phyloP scores from a whole-genome alignment of 2,797 vertebrate genomes.

The Myotis myotis region DNA sequence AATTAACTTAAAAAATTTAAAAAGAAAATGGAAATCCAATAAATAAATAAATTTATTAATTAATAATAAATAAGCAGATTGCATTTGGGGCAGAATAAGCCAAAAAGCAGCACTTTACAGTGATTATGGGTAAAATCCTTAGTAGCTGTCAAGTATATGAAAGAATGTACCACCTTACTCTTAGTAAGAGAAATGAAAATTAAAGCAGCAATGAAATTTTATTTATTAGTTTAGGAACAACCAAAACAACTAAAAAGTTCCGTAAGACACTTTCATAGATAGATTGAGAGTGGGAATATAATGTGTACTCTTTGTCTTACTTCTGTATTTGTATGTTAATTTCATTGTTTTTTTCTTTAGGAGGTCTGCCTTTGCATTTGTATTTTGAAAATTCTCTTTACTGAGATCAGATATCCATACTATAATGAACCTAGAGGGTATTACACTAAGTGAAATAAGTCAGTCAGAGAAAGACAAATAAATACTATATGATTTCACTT shows the following conservation, averaged over 20 bases:
- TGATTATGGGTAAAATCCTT: background rate
- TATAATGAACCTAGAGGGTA: background rate
- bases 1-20: no score
- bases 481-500: background rate
- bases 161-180: background rate
- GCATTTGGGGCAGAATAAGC: background rate
- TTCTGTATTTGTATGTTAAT: background rate
- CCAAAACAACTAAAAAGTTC: background rate
- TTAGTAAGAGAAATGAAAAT: background rate
- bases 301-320: background rate
- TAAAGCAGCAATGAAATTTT: background rate
- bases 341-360: constrained; percentile 19
- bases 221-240: background rate
- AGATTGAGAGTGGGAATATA: background rate
- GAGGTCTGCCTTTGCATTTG: constrained; percentile 1
- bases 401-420: background rate
- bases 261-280: background rate
- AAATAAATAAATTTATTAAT: no score
- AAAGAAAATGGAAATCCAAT: no score
- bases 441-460: background rate
- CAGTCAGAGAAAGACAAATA: background rate
- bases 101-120: background rate
- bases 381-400: constrained; percentile 3
- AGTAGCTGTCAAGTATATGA: background rate
- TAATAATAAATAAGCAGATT: background rate